phyloP scores from a whole-genome alignment of 2,113 vertebrate species.

The Syngnathus typhle region DNA sequence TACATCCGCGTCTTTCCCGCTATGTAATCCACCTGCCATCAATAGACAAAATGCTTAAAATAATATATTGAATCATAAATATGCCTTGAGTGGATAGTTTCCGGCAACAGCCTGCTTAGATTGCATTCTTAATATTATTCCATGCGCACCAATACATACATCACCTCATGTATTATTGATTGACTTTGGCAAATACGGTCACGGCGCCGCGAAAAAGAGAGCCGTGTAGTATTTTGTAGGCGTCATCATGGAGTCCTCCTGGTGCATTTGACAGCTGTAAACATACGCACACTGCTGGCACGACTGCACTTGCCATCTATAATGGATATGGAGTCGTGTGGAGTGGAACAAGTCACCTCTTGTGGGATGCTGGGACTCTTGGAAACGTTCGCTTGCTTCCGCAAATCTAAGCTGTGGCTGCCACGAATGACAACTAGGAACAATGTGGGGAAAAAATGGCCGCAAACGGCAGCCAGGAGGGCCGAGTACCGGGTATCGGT shows the following conservation, averaged over 20 bases:
- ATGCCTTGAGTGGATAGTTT: background rate
- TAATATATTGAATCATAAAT: background rate
- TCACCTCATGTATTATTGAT: constrained; percentile 53
- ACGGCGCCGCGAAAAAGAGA: constrained; percentile 13
- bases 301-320: constrained; percentile 48
- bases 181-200: constrained; percentile 40
- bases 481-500: no score
- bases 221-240: constrained; percentile 29
- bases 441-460: constrained; percentile 5
- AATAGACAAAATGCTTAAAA: background rate
- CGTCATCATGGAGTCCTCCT: constrained; percentile 36
- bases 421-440: constrained; percentile 40
- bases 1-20: background rate
- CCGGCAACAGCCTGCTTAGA: background rate
- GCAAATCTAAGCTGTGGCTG: constrained; percentile 36
- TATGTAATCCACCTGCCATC: background rate
- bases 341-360: constrained; percentile 47
- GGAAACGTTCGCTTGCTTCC: constrained; percentile 41
- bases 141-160: constrained; percentile 30
- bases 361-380: constrained; percentile 44
- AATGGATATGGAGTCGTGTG: constrained; percentile 49
- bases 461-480: background rate
- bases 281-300: constrained; percentile 54
- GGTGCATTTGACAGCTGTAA: constrained; percentile 58
- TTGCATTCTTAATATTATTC: constrained; percentile 14